Evolutionary conservation across 2,797 vertebrate species (phyloP), one percentile per base, ranked within the genome.

Genomic region (Meriones psammophilus): DNA sequence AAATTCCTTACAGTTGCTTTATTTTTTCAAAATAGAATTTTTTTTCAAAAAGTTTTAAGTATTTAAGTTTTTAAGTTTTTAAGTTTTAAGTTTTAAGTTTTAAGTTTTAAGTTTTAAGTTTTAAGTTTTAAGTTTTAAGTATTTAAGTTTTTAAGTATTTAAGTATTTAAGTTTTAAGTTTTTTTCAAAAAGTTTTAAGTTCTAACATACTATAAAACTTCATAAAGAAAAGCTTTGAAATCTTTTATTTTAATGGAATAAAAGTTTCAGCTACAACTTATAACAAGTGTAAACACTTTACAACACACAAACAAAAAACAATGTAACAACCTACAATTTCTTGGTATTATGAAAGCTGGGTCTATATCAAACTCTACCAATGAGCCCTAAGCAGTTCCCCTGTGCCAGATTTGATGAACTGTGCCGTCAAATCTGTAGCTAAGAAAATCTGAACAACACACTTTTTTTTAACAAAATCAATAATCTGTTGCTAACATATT

Each of bases 391-490:
- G 58, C 78, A 98, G 94, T 90, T 97, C 95, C 76, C 94, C 91
- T 97, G 60, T 26, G 42, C 42, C 42, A 4, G 42, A 42, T 42
- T 42, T 42, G 93, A 92, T 71, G 58, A 94, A 92, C 33, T 91
- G 1, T 83, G 96, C 66, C 93, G 78, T 96, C 97, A 97, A 78
- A 97, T 97, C 86, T 93, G 80, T 8, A 98, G 98, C 98, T 28
- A 96, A 97, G 97, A 94, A 89, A 95, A 62, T 71, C 81, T 93
- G 95, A 97, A 98, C 84, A 93, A n/a, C 97, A 98, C 97, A 97
- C 98, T 99, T 99, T 99, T 99, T 99, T 99, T 18, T 79, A 69
- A 58, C 60, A 20, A 99, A 99, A 96, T 94, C 96, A 78, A 96
- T 90, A 94, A 97, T 95, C 86, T 96, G 86, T 83, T 97, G 95